Conservation (phyloP, 2,888 invertebrate genomes). For the Sinelater perroti region DNA sequence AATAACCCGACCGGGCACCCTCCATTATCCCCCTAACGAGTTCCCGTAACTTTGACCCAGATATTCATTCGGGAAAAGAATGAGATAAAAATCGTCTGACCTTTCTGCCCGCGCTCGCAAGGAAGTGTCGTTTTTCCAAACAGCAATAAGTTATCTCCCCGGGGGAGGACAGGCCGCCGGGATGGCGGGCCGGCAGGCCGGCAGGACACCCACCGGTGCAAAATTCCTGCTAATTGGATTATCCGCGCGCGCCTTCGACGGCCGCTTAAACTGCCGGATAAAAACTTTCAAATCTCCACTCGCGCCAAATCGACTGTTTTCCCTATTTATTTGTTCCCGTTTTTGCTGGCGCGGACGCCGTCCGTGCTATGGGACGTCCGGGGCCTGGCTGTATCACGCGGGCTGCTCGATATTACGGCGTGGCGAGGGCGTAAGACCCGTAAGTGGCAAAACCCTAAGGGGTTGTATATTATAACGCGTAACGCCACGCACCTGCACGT, state of each 20-base stretch:
- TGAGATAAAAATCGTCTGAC: constrained; percentile 58
- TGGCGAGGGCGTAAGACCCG: constrained; percentile 34
- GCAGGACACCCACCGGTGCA: constrained; percentile 22
- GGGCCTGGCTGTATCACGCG: constrained; percentile 35
- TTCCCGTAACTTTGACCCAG: constrained; percentile 59
- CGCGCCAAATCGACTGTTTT: constrained; percentile 2
- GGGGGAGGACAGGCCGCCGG: constrained; percentile 23
- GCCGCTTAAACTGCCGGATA: constrained; percentile 1
- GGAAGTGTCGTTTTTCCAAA: constrained; percentile 34
- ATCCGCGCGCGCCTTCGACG: constrained; percentile 7
- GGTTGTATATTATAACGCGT: constrained; percentile 44
- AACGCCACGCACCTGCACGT: constrained; percentile 38
- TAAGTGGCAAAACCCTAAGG: constrained; percentile 42
- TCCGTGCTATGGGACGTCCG: constrained; percentile 33
- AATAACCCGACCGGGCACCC: constrained; percentile 52
- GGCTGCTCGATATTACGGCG: constrained; percentile 36
- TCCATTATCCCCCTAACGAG: constrained; percentile 57
- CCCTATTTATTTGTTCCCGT: constrained; percentile 1
- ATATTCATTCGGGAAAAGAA: constrained; percentile 56
- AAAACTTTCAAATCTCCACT: constrained; percentile 3
- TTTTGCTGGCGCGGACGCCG: constrained; percentile 5
- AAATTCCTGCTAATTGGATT: constrained; percentile 31
- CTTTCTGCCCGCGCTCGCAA: constrained; percentile 47
- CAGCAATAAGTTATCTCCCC: constrained; percentile 31
- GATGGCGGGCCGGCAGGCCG: constrained; percentile 22